Evolutionary conservation across 2,888 invertebrate genomes (phyloP).

Genomic region (Epirrita christyi): DNA sequence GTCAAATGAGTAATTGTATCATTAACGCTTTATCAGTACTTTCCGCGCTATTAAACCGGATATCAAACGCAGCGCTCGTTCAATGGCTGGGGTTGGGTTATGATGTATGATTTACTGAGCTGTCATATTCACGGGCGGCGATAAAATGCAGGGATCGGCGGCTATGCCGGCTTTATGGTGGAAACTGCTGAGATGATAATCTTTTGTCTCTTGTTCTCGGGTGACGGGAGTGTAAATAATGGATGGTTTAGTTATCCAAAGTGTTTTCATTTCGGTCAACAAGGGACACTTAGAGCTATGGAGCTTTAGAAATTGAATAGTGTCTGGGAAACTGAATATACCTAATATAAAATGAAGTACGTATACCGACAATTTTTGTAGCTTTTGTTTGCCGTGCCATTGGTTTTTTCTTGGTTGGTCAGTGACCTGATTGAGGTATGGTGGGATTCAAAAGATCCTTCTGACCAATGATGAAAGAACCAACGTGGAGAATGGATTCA

Average conservation of each 20-base stretch:
- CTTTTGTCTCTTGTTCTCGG: constrained; percentile 50
- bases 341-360: too few relatives aligned
- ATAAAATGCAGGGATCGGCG: constrained; percentile 56
- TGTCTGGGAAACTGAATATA: too few relatives aligned
- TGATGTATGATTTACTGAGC: constrained; percentile 46
- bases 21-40: constrained; percentile 42
- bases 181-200: constrained; percentile 52
- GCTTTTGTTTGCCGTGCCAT: too few relatives aligned
- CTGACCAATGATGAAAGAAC: too few relatives aligned
- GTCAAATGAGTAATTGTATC: constrained; percentile 40
- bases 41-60: constrained; percentile 57
- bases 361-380: too few relatives aligned
- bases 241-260: constrained; percentile 36
- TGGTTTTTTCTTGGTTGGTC: too few relatives aligned
- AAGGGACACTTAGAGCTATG: too few relatives aligned
- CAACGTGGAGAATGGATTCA: too few relatives aligned
- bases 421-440: too few relatives aligned
- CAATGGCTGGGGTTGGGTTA: constrained; percentile 47
- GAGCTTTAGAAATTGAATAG: too few relatives aligned
- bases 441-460: too few relatives aligned
- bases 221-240: constrained; percentile 46
- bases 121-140: constrained; percentile 44
- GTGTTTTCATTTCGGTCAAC: constrained; percentile 11
- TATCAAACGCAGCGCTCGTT: constrained; percentile 55
- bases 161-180: constrained; percentile 45